Evolutionary conservation across 1,140 invertebrate species (phyloP), one percentile per base, ranked within the genome.

Genomic region (Lordiphosa clarofinis): DNA sequence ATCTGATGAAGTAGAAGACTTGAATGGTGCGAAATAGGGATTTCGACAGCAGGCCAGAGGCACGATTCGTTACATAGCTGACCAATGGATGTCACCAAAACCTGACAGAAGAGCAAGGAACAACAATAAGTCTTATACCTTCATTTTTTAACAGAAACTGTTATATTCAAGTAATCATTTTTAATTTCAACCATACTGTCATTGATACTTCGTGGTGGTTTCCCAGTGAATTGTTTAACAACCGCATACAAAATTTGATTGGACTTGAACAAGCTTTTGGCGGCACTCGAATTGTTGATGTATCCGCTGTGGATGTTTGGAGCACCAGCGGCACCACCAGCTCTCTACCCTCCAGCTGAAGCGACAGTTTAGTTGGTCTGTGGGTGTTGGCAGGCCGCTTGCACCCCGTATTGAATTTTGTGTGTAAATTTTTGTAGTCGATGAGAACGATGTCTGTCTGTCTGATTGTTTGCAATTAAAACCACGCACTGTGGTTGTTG

Each of bases 221-320:
- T 40, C 24, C 11, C 28, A 56, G 36, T 39, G 46, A 60, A 58
- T 59, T 70, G 53, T 38, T 15, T 19, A 62, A 57, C 70, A 73
- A 62, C 62, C 70, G 39, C 66, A 71, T 65, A 72, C 73, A 54
- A 62, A 71, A 63, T 76, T 81, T 81, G 75, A 82, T 82, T 82
- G 73, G 76, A 78, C 74, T 82, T 66, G 58, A 67, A 82, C 73
- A 78, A 70, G 73, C 59, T 65, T 82, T 82, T 65, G 73, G 63
- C 67, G 73, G 54, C 58, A 12, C 72, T 61, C 63, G 42, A 73
- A 56, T 73, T 70, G 67, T 58, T 72, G 59, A 63, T 68, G 52
- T 71, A 68, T 48, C 49, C 53, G 36, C 57, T 73, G 62, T 67
- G 68, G 63, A 64, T 68, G 59, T 68, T 68, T 64, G 60, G 44